These are phyloP conservation scores for Enteromius trimaculatus DNA, from an alignment of 2,797 vertebrate species.

Conservation along the genomic window DNA sequence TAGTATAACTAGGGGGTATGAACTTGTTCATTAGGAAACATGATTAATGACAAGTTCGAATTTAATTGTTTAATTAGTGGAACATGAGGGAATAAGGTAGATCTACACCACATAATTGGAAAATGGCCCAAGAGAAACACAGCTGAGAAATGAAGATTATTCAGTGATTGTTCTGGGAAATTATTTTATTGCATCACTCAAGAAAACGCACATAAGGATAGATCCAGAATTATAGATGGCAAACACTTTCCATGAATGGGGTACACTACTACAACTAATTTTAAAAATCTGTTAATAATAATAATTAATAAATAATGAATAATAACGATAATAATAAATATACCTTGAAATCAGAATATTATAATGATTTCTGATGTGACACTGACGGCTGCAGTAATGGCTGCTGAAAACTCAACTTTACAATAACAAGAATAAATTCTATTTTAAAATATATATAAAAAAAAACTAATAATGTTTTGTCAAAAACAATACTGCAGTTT, in stretches of 20 bases:
- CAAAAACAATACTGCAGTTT: background rate
- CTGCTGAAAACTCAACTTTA: background rate
- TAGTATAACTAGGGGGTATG: constrained; percentile 1
- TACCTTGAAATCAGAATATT: background rate
- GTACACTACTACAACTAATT: background rate
- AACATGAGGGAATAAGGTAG: constrained; percentile 23
- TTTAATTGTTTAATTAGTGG: constrained; percentile 34
- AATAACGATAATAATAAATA: background rate
- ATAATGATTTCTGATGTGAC: background rate
- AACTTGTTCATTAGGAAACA: constrained; percentile 1
- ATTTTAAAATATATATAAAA: background rate
- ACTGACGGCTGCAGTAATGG: background rate
- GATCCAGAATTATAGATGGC: background rate
- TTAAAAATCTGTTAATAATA: too few relatives aligned
- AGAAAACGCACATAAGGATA: background rate
- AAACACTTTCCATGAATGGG: constrained; percentile 13
- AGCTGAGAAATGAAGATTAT: constrained; percentile 6
- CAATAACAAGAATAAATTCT: background rate
- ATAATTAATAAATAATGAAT: background rate
- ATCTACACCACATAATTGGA: constrained; percentile 13
- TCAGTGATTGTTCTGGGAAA: background rate
- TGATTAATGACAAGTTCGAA: constrained; percentile 25
- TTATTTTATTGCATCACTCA: constrained; percentile 2
- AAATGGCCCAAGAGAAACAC: constrained; percentile 29
- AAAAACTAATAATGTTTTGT: background rate